Conservation (phyloP, 2,888 invertebrate genomes). For the Calameuta filiformis region DNA sequence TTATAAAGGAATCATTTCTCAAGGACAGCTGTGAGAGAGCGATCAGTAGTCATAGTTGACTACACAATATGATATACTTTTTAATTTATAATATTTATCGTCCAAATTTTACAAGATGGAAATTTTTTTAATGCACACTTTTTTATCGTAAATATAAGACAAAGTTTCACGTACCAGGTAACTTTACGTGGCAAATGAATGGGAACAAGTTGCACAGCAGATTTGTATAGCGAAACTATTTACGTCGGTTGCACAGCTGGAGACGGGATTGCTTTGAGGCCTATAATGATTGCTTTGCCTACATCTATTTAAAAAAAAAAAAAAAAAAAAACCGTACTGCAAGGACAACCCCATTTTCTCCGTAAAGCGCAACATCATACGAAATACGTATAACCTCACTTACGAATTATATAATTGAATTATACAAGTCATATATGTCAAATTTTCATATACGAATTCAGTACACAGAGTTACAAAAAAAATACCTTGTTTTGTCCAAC, state of each 20-base stretch:
- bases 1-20: neutral
- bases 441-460: neutral
- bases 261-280: conserved; percentile 3
- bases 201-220: neutral
- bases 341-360: conserved; percentile 3
- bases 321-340: neutral
- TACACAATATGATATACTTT: neutral
- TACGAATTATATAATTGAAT: neutral
- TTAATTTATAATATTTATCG: neutral
- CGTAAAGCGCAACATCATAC: neutral
- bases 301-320: neutral
- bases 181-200: neutral
- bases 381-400: neutral
- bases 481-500: neutral
- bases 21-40: neutral
- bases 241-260: neutral
- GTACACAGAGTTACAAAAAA: neutral
- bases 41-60: neutral
- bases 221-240: neutral
- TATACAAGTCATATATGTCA: neutral
- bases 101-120: neutral
- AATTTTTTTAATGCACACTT: neutral
- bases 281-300: neutral
- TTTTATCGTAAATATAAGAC: neutral
- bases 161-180: neutral